Evolutionary conservation across 2,113 vertebrate genomes (phyloP), one percentile per base, ranked within the genome.

Genomic region (Etheostoma cragini): DNA sequence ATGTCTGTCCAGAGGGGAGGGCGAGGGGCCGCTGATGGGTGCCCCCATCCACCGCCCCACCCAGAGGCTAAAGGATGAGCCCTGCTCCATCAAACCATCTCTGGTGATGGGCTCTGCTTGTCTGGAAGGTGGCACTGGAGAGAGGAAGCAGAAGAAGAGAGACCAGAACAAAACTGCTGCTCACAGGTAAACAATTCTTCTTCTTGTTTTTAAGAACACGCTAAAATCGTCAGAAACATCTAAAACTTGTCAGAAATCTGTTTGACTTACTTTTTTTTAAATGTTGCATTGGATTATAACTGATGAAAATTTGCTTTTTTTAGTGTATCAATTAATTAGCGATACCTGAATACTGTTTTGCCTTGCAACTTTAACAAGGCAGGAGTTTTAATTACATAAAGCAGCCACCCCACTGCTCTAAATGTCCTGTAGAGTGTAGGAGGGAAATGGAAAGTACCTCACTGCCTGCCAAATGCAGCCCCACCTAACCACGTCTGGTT

Each of bases 81-180:
- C 81, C 75, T 94, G 94, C 84, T 72, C 84, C 8, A 33, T 94
- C 24, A 95, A 95, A 26, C 88, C 93, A 3, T 76, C 94, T 57
- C 87, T 94, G 75, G 91, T 86, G 80, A 86, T 92, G 76, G 78
- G 89, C 10, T 60, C 49, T 30, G 82, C 76, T 69, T 50, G 86
- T 8, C 56, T 91, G 88, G 88, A 92, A 4, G 2, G 26, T 49
- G 56, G 47, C 82, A 91, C 50, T 14, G 95, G 94, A 60, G 97
- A 98, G 87, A 95, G 96, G 67, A 97, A 96, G 87, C 97, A 97
- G 87, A 98, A 98, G 95, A 98, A 98, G 92, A 96, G 96, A 86
- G 97, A 98, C 89, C 97, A 97, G 95, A 97, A 98, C 93, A 98
- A 98, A 89, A 97, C 97, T 0, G 97, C 97, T 73, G 97, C 97